Evolutionary conservation across 2,888 invertebrate genomes (phyloP).

Genomic region (Epirrhoe tristata): DNA sequence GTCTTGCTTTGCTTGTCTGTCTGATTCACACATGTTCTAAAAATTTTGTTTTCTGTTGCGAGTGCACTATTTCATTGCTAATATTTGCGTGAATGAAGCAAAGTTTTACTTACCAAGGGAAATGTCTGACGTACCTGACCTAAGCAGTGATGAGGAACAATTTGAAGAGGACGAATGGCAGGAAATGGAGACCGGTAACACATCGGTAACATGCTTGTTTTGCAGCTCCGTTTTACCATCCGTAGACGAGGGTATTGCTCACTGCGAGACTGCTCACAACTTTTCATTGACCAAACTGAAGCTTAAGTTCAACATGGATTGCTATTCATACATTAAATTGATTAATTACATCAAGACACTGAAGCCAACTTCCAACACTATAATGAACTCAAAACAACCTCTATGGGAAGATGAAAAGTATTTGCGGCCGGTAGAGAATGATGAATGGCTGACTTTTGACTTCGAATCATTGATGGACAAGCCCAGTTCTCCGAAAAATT

Average conservation of each 20-base stretch:
- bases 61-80: background rate
- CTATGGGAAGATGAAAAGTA: conserved; percentile 92
- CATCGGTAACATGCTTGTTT: conserved; percentile 88
- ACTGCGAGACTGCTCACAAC: conserved; percentile 87
- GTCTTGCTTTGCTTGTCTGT: no score
- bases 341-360: conserved; percentile 91
- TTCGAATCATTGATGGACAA: conserved; percentile 76
- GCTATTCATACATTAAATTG: conserved; percentile 92
- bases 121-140: conserved; percentile 80
- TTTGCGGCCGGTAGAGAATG: conserved; percentile 90
- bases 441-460: conserved; percentile 94
- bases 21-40: no score
- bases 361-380: conserved; percentile 84
- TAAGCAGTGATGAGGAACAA: conserved; percentile 81
- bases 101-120: conserved; percentile 19
- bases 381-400: conserved; percentile 79
- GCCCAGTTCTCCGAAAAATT: conserved; percentile 72
- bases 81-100: background rate
- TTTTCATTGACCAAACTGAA: conserved; percentile 88
- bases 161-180: conserved; percentile 82
- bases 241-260: conserved; percentile 87
- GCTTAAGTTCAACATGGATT: conserved; percentile 90
- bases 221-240: conserved; percentile 87
- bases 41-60: no score
- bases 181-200: conserved; percentile 76